These are phyloP conservation scores for Pedionomus torquatus DNA, from an alignment of 2,113 vertebrate genomes.

Conservation along the genomic window DNA sequence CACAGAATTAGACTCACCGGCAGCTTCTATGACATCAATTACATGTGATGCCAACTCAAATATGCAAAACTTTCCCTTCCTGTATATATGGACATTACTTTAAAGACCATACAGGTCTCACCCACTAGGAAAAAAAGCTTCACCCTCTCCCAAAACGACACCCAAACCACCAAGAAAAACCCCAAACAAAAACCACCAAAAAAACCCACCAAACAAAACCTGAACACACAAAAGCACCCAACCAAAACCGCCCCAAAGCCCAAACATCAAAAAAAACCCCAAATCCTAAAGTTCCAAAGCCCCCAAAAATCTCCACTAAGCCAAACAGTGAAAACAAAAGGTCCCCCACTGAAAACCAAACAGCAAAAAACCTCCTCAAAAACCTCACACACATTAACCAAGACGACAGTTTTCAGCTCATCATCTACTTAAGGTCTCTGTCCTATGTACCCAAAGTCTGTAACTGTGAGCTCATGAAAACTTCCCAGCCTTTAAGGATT, in stretches of 20 bases:
- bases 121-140: not conserved
- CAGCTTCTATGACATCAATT: not conserved
- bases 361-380: not conserved
- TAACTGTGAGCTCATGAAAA: not conserved
- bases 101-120: slow-evolving; percentile 8
- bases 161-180: not conserved
- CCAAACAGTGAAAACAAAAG: not conserved
- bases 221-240: not conserved
- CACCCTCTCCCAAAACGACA: not conserved
- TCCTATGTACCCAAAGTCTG: not conserved
- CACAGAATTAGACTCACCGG: slow-evolving; percentile 18
- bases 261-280: not conserved
- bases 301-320: not conserved
- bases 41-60: slow-evolving; percentile 4
- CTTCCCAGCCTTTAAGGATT: not conserved
- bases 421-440: not conserved
- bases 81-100: not conserved
- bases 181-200: not conserved
- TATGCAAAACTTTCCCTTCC: not conserved
- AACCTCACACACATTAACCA: not conserved
- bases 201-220: no score
- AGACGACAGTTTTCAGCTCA: not conserved
- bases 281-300: not conserved
- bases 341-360: not conserved
- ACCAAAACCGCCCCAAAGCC: not conserved